phyloP scores from a whole-genome alignment of 2,888 invertebrate genomes.

The Meiosimyza decipiens region DNA sequence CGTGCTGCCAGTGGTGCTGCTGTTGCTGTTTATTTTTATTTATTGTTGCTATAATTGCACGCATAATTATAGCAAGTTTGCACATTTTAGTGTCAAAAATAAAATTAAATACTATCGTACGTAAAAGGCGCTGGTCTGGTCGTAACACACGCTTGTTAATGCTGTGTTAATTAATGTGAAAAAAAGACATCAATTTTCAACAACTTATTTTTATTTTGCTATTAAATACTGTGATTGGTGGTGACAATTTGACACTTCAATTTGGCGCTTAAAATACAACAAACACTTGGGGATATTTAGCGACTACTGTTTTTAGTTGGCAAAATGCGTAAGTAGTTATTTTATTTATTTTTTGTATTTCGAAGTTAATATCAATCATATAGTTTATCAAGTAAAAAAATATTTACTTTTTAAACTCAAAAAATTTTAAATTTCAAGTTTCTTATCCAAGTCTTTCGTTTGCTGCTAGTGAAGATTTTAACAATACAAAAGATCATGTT shows the following conservation, averaged over 20 bases:
- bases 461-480: no score
- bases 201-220: background rate
- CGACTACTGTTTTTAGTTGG: background rate
- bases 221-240: constrained; percentile 6
- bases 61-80: constrained; percentile 9
- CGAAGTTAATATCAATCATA: background rate
- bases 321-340: constrained; percentile 16
- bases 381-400: background rate
- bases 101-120: background rate
- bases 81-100: background rate
- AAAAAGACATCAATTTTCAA: background rate
- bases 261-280: background rate
- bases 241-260: constrained; percentile 13
- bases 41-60: constrained; percentile 17
- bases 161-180: constrained; percentile 12
- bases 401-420: no score
- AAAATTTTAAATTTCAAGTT: no score
- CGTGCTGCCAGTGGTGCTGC: no score
- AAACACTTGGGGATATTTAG: no score
- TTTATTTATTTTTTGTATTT: background rate
- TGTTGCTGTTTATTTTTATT: background rate
- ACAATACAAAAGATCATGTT: no score
- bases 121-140: background rate
- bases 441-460: no score
- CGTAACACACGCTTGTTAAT: background rate